phyloP scores from a whole-genome alignment of 2,888 invertebrate species.

The Synergus itoensis region DNA sequence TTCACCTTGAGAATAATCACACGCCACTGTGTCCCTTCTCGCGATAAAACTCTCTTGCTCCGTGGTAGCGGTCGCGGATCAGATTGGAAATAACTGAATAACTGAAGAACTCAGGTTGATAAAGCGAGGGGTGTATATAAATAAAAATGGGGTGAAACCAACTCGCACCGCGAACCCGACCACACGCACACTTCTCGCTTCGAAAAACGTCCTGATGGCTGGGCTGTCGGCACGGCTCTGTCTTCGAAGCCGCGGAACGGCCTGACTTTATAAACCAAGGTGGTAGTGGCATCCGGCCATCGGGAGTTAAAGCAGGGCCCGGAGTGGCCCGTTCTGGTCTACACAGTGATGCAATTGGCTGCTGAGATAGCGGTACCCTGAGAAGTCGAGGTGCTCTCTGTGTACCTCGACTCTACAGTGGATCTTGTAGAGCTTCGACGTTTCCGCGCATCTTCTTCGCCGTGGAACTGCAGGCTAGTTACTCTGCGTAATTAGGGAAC shows the following conservation, averaged over 20 bases:
- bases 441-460: slow-evolving; percentile 39
- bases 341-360: slow-evolving; percentile 59
- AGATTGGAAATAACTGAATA: slow-evolving; percentile 11
- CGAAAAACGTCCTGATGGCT: slow-evolving; percentile 71
- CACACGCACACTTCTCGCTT: slow-evolving; percentile 64
- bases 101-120: not conserved
- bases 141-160: slow-evolving; percentile 36
- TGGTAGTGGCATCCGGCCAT: slow-evolving; percentile 63
- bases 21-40: slow-evolving; percentile 42
- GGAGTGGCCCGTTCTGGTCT: slow-evolving; percentile 68
- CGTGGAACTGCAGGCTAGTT: slow-evolving; percentile 59
- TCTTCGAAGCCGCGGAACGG: slow-evolving; percentile 73
- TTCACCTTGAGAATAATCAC: slow-evolving; percentile 56
- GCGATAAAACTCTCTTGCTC: slow-evolving; percentile 45
- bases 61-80: slow-evolving; percentile 41
- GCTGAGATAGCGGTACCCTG: slow-evolving; percentile 68
- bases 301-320: slow-evolving; percentile 59
- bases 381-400: slow-evolving; percentile 27
- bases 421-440: slow-evolving; percentile 22
- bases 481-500: slow-evolving; percentile 69
- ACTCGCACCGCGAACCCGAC: slow-evolving; percentile 55
- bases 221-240: slow-evolving; percentile 77
- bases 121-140: not conserved
- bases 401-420: slow-evolving; percentile 22
- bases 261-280: slow-evolving; percentile 76